Evolutionary conservation across 2,797 vertebrate genomes (phyloP), one percentile per base, ranked within the genome.

Genomic region (Phoeniculus purpureus): DNA sequence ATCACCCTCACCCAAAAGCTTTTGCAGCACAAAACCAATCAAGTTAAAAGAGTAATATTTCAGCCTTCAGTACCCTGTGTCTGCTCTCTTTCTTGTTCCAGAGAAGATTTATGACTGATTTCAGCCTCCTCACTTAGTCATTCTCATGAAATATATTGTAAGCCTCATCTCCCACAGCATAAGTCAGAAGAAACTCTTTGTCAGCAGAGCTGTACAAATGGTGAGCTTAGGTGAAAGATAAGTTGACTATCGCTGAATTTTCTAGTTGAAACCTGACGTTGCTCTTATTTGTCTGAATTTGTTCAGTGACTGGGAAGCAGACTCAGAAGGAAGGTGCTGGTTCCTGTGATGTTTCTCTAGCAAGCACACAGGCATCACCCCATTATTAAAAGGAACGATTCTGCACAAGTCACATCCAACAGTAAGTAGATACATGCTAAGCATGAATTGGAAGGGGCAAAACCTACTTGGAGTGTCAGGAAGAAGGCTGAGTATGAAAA

Each of bases 1-100:
- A 59, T 29, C 56, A 6, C 47, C 29, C 31, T 92, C 43, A 67
- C 58, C 60, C 67, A 81, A 81, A 87, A 87, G 50, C 83, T 92
- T 82, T 80, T 56, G 89, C n/a, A 79, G 52, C 32, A 68, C 50
- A 85, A 85, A 90, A 81, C 59, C 52, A 78, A 83, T 81, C 85
- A 87, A 66, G 88, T 88, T 62, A 86, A 88, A 79, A 92, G 75
- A 87, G 72, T 64, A 90, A 87, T 92, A 79, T 90, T 91, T 76
- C 82, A 83, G 48, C 59, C 74, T 68, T 75, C 37, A 60, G 40
- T 51, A 85, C 22, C 13, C 26, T 81, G 40, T 48, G 16, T 60
- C 37, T 92, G 45, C 55, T 85, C 60, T 93, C 52, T 66, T 25
- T 91, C 73, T 55, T 81, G 70, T 81, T 94, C 55, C 40, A 62